Conservation (phyloP, 1,140 invertebrate genomes). For the Drosophila truncata region DNA sequence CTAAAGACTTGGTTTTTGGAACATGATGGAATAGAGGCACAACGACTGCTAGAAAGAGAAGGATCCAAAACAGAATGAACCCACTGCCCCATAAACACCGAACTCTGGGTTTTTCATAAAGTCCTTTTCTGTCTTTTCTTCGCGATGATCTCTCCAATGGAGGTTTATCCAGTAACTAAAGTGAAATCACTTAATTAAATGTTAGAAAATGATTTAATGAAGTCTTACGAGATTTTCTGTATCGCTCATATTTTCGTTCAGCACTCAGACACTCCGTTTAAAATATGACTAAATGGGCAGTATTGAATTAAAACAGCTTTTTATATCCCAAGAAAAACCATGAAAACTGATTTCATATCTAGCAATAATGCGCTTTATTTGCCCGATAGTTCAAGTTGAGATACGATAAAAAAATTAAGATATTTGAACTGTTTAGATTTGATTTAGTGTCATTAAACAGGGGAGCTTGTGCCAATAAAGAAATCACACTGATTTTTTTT, state of each 20-base stretch:
- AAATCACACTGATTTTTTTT: neutral
- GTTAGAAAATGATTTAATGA: neutral
- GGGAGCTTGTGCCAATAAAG: neutral
- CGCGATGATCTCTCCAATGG: neutral
- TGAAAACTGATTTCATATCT: neutral
- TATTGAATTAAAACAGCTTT: neutral
- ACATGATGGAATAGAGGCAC: constrained; percentile 63
- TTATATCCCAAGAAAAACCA: neutral
- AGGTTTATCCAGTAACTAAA: neutral
- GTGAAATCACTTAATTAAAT: neutral
- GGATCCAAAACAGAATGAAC: constrained; percentile 61
- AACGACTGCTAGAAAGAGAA: constrained; percentile 61
- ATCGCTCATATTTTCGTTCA: constrained; percentile 33
- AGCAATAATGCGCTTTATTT: neutral
- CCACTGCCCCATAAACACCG: constrained; percentile 38
- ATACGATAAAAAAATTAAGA: constrained; percentile 5
- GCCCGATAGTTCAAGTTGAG: neutral
- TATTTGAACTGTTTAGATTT: neutral
- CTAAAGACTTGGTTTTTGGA: constrained; percentile 47
- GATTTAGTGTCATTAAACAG: neutral
- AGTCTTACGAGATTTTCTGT: constrained; percentile 51
- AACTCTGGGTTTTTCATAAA: constrained; percentile 1
- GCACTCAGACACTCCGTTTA: too few relatives aligned
- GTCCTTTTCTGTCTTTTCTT: neutral
- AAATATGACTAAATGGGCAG: neutral